Evolutionary conservation across 2,797 vertebrate species (phyloP), one percentile per base, ranked within the genome.

Genomic region (Decapterus maruadsi): DNA sequence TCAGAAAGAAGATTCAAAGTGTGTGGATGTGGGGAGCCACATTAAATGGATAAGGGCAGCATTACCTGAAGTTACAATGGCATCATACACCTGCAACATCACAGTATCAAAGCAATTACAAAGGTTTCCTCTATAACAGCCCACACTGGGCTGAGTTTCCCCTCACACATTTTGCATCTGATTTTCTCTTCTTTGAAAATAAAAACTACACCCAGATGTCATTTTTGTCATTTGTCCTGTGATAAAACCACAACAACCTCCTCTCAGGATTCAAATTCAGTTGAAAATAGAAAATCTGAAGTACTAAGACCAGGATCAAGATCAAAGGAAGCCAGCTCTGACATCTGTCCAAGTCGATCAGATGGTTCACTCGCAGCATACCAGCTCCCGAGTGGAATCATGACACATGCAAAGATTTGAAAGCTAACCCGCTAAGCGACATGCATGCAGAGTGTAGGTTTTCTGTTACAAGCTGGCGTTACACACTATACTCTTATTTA

Each of bases 351-450:
- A 68, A 84, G 83, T 81, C 66, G 43, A 68, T 89, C 86, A 84
- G 71, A 75, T 38, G 9, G 26, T 80, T 83, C 72, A 8, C 68
- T 64, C 53, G 2, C 76, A 79, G 77, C 84, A 87, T 82, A 75
- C 89, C 88, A 83, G 81, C 84, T 77, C 43, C 83, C 43, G 63
- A 83, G 75, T 62, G 72, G 83, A 85, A 78, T 86, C 86, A 86
- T 78, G 89, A 90, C 83, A 89, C 91, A 93, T 93, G 91, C 92
- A 91, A 85, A 89, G 83, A 75, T 80, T 84, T 87, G 77, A 88
- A 91, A 91, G 90, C 83, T 79, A 90, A 87, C 80, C 84, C 75
- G 75, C 83, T 81, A 83, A 86, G 87, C 74, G 45, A 87, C 89
- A 89, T 85, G 85, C 92, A 93, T 81, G 77, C 83, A 80, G 85